These are phyloP conservation scores for Dendroctonus ponderosae DNA, from an alignment of 1,140 invertebrate genomes.

Conservation along the genomic window DNA sequence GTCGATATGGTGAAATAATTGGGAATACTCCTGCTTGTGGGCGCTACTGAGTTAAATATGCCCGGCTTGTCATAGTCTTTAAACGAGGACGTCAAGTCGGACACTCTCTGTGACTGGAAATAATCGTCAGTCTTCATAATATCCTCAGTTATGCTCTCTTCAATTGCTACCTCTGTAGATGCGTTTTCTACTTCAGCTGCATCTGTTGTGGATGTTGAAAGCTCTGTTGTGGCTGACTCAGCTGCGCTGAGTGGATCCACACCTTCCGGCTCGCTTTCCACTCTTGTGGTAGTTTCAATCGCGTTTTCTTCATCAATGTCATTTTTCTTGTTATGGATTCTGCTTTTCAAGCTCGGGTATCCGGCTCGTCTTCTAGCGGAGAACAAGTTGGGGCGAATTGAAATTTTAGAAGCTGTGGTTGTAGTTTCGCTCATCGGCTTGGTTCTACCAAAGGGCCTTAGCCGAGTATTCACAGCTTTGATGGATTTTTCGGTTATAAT, in stretches of 20 bases:
- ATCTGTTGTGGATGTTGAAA: slow-evolving; percentile 11
- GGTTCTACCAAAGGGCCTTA: slow-evolving; percentile 45
- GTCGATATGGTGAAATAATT: slow-evolving; percentile 63
- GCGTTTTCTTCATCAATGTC: slow-evolving; percentile 31
- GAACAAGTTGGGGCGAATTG: slow-evolving; percentile 48
- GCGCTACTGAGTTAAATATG: slow-evolving; percentile 55
- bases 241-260: slow-evolving; percentile 3
- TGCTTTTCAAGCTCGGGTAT: slow-evolving; percentile 39
- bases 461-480: slow-evolving; percentile 43
- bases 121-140: slow-evolving; percentile 43
- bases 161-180: slow-evolving; percentile 14
- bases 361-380: slow-evolving; percentile 41
- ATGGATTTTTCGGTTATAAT: slow-evolving; percentile 40
- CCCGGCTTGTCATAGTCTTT: slow-evolving; percentile 60
- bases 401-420: slow-evolving; percentile 39
- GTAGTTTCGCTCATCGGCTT: slow-evolving; percentile 39
- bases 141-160: slow-evolving; percentile 36
- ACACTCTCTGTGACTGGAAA: slow-evolving; percentile 56
- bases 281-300: slow-evolving; percentile 4
- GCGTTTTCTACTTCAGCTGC: neutral
- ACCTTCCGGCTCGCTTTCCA: neutral
- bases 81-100: slow-evolving; percentile 58
- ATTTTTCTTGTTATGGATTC: slow-evolving; percentile 43
- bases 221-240: slow-evolving; percentile 8
- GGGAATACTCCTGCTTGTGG: slow-evolving; percentile 53